Evolutionary conservation across 2,888 invertebrate species (phyloP).

Genomic region (Eristalis pertinax): DNA sequence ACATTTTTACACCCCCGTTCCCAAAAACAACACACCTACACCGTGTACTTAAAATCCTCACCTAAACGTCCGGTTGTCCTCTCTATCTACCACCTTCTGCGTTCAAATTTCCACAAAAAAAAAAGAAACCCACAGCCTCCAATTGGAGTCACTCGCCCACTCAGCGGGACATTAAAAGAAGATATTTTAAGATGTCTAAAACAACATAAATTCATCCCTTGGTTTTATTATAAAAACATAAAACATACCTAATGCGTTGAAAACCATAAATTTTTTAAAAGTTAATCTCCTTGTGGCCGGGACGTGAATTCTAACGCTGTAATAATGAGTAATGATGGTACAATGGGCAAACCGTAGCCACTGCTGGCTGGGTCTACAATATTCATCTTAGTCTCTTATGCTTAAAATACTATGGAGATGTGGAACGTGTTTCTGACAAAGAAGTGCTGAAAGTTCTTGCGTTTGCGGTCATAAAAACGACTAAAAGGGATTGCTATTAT

Average conservation of each 20-base stretch:
- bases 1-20: conserved; percentile 25
- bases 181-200: conserved; percentile 73
- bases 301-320: conserved; percentile 70
- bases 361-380: background rate
- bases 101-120: background rate
- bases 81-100: conserved; percentile 3
- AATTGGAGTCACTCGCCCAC: conserved; percentile 39
- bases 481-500: conserved; percentile 15
- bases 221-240: conserved; percentile 75
- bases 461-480: conserved; percentile 43
- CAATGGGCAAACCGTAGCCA: conserved; percentile 47
- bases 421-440: conserved; percentile 42
- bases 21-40: conserved; percentile 8
- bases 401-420: conserved; percentile 22
- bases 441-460: conserved; percentile 44
- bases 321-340: conserved; percentile 72
- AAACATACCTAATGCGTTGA: conserved; percentile 74
- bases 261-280: conserved; percentile 75
- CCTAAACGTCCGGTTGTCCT: conserved; percentile 32
- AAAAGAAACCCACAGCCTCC: background rate
- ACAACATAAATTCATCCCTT: conserved; percentile 68
- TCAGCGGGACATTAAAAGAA: conserved; percentile 71
- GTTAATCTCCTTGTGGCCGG: conserved; percentile 73
- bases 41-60: conserved; percentile 25
- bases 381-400: conserved; percentile 57